Percentiles rank a stretch among this genome's conserved stretches.
These are phyloP conservation scores for Drosophila sordidapex DNA, from an alignment of 2,888 invertebrate species.

Conservation along the genomic window DNA sequence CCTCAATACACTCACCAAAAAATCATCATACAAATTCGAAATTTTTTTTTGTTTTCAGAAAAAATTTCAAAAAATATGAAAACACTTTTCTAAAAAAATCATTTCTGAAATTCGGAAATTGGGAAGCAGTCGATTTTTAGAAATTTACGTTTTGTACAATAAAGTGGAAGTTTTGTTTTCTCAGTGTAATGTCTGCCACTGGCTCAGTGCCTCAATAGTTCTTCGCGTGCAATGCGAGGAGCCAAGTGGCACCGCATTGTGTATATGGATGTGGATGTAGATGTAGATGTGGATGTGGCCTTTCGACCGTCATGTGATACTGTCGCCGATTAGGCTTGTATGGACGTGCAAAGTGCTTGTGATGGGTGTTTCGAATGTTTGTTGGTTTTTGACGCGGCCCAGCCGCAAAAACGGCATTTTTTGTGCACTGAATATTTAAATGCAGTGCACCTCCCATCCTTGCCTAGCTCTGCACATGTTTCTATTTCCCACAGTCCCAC, in stretches of 20 bases:
- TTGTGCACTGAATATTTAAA: constrained; percentile 36
- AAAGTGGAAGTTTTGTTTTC: constrained; percentile 33
- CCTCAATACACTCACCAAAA: background rate
- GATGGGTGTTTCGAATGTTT: constrained; percentile 71
- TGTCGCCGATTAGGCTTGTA: constrained; percentile 78
- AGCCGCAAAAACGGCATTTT: constrained; percentile 52
- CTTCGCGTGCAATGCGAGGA: constrained; percentile 34
- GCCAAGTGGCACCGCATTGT: constrained; percentile 28
- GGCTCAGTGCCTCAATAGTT: constrained; percentile 2
- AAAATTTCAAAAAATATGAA: background rate
- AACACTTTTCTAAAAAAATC: background rate
- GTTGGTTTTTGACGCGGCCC: constrained; percentile 69
- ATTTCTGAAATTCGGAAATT: background rate
- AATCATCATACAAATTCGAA: background rate
- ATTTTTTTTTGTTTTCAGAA: too few relatives aligned
- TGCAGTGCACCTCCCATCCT: constrained; percentile 13
- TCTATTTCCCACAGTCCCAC: constrained; percentile 63
- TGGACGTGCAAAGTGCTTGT: constrained; percentile 74
- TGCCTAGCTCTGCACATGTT: constrained; percentile 34
- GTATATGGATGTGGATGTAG: constrained; percentile 21
- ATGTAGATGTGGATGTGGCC: constrained; percentile 24
- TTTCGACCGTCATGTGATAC: constrained; percentile 65
- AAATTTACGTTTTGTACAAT: background rate
- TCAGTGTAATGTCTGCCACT: constrained; percentile 18
- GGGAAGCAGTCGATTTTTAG: background rate